Percentiles rank a stretch among this genome's conserved stretches.
Evolutionary conservation across 92 coral and sea anemone species (phyloP).

Genomic region (Paragorgia papillata): DNA sequence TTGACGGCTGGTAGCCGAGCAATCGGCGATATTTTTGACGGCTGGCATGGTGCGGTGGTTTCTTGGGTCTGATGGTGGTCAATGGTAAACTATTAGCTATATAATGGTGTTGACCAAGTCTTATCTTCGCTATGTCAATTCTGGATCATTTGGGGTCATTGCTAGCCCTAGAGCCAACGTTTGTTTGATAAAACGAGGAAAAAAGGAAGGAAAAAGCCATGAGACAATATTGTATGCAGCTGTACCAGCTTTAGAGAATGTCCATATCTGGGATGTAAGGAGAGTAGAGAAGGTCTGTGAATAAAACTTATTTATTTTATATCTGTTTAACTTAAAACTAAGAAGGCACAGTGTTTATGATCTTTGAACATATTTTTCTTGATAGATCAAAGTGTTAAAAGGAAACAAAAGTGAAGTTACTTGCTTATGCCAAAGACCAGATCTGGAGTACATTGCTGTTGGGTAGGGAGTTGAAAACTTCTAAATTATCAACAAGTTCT

Average conservation of each 20-base stretch:
- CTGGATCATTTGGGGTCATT: slow-evolving; percentile 79
- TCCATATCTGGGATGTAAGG: slow-evolving; percentile 85
- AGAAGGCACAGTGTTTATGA: not conserved
- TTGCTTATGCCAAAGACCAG: slow-evolving; percentile 71
- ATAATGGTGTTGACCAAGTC: slow-evolving; percentile 92
- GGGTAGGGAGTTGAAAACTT: slow-evolving; percentile 64
- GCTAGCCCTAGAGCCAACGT: slow-evolving; percentile 79
- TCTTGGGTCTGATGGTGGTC: too few relatives aligned
- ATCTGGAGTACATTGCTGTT: slow-evolving; percentile 74
- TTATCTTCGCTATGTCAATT: slow-evolving; percentile 77
- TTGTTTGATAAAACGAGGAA: slow-evolving; percentile 51
- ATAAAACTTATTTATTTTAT: not conserved
- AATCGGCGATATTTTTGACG: too few relatives aligned
- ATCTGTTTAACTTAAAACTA: not conserved
- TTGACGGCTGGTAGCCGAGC: too few relatives aligned
- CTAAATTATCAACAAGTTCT: too few relatives aligned
- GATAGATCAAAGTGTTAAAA: slow-evolving; percentile 68
- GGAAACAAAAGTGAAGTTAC: slow-evolving; percentile 90
- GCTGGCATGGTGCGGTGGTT: too few relatives aligned
- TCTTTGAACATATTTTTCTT: not conserved
- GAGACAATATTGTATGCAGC: slow-evolving; percentile 49
- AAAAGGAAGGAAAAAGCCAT: not conserved
- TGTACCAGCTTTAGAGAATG: slow-evolving; percentile 78
- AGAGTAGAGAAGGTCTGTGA: slow-evolving; percentile 76
- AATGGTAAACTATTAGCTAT: not conserved